Evolutionary conservation across 2,797 vertebrate species (phyloP).

Genomic region (Acomys russatus): DNA sequence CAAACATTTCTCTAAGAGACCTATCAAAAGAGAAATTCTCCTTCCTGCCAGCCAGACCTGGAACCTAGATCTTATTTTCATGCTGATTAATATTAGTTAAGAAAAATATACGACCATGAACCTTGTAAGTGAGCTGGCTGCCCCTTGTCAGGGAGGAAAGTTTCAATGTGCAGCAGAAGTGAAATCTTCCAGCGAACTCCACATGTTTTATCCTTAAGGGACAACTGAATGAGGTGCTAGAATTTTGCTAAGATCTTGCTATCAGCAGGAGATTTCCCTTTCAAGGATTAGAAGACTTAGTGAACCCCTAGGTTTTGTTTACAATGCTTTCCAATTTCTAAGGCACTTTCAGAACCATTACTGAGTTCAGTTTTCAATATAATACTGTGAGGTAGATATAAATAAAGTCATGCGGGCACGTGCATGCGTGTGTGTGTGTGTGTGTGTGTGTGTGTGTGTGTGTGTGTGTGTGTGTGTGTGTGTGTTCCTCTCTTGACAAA

Average conservation of each 20-base stretch:
- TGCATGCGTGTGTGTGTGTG: too few species aligned
- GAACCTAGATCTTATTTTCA: slow-evolving; percentile 38
- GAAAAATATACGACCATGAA: background rate
- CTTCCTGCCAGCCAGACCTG: background rate
- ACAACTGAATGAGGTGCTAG: background rate
- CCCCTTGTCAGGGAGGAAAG: slow-evolving; percentile 32
- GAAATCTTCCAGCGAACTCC: background rate
- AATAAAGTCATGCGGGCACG: background rate
- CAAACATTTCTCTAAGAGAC: background rate
- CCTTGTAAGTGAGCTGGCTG: background rate
- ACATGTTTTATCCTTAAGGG: background rate
- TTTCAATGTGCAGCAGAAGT: background rate
- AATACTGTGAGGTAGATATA: background rate
- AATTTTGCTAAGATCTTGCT: background rate
- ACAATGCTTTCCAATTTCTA: background rate
- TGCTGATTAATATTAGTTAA: background rate
- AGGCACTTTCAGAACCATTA: background rate
- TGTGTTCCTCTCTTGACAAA: too few species aligned
- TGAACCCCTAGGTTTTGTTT: background rate
- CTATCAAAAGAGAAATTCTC: background rate
- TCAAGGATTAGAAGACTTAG: background rate
- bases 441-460: too few species aligned
- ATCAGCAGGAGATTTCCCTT: background rate
- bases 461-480: too few species aligned
- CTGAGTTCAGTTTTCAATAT: background rate